These are phyloP conservation scores for Narcine bancroftii DNA, from an alignment of 2,113 vertebrate species.

Conservation along the genomic window DNA sequence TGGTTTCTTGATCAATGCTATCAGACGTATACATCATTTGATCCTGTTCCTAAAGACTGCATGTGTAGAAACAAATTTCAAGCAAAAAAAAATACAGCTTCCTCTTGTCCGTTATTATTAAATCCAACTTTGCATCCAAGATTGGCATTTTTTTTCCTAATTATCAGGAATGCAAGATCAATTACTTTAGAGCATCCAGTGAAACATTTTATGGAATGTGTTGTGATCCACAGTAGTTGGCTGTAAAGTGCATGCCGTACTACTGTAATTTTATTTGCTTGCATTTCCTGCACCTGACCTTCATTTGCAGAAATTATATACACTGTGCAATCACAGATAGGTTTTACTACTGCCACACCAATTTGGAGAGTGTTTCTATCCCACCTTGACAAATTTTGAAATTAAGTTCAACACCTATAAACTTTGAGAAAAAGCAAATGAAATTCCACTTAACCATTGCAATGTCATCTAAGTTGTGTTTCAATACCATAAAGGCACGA, in stretches of 20 bases:
- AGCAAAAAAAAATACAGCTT: neutral
- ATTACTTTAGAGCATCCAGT: neutral
- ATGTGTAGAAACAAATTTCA: neutral
- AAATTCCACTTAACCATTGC: neutral
- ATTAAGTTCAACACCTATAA: neutral
- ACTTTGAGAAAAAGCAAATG: neutral
- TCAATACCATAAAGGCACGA: too few species aligned
- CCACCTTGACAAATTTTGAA: neutral
- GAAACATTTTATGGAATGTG: neutral
- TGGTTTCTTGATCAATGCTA: neutral
- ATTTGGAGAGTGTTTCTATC: neutral
- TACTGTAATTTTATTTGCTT: neutral
- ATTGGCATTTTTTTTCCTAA: neutral
- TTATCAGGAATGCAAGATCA: neutral
- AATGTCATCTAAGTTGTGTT: neutral
- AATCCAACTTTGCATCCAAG: neutral
- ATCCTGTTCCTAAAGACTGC: neutral
- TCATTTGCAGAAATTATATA: neutral
- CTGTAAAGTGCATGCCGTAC: neutral
- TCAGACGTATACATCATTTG: neutral
- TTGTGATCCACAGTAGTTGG: neutral
- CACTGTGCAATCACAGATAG: neutral
- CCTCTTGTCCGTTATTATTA: neutral
- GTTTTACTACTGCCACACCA: neutral
- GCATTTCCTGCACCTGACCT: neutral